Conservation (phyloP, 2,113 vertebrate genomes). For the Proteles cristata region DNA sequence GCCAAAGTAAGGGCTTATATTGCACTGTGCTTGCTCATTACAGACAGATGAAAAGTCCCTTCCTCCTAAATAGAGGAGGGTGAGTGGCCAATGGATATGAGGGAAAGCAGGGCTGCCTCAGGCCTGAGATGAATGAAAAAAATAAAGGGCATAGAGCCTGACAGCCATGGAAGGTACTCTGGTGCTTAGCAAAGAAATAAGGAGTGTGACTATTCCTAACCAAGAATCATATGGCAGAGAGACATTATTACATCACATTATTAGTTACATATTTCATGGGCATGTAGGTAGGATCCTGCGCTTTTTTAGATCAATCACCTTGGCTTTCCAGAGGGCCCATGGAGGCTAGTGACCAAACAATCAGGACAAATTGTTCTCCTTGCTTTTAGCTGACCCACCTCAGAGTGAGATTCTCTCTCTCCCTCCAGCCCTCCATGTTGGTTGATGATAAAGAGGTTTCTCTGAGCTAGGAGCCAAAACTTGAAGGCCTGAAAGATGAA, state of each 20-base stretch:
- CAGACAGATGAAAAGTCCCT: background rate
- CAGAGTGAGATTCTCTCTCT: background rate
- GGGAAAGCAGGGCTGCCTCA: background rate
- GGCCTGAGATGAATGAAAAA: background rate
- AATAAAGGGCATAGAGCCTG: background rate
- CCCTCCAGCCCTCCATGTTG: background rate
- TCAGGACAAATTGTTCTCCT: background rate
- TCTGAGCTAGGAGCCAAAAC: background rate
- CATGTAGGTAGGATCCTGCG: background rate
- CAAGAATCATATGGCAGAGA: background rate
- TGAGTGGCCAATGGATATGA: background rate
- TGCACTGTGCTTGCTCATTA: background rate
- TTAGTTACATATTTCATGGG: background rate
- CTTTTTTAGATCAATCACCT: background rate
- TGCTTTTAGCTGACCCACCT: background rate
- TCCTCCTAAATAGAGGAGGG: background rate
- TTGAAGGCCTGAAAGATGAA: background rate
- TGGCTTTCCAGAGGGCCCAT: background rate
- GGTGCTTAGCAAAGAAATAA: background rate
- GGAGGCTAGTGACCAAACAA: background rate
- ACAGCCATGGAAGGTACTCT: background rate
- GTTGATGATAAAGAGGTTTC: background rate
- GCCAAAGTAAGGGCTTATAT: background rate
- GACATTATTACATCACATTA: background rate
- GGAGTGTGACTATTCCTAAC: background rate